phyloP scores from a whole-genome alignment of 2,888 invertebrate species.

The Tenthredo notha region DNA sequence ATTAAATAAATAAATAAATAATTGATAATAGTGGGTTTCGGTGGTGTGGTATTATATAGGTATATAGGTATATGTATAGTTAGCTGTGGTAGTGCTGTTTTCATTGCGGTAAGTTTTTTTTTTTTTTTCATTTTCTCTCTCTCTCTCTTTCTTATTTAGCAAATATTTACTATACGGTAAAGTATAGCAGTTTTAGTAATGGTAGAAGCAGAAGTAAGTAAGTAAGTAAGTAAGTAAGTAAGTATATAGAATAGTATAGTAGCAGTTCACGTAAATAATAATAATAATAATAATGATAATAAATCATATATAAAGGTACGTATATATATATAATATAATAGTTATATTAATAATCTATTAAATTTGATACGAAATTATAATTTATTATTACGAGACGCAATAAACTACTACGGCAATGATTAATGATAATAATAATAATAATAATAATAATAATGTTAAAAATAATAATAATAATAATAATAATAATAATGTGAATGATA shows the following conservation, averaged over 20 bases:
- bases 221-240: background rate
- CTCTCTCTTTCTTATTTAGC: background rate
- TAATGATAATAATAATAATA: too few species aligned
- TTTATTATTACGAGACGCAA: conserved; percentile 60
- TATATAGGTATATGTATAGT: conserved; percentile 38
- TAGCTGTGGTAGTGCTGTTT: background rate
- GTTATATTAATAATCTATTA: background rate
- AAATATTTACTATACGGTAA: background rate
- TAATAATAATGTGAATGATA: conserved; percentile 10
- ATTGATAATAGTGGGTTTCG: conserved; percentile 67
- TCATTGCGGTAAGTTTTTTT: background rate
- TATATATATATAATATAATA: conserved; percentile 17
- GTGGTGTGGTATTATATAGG: conserved; percentile 60
- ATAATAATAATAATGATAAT: conserved; percentile 15
- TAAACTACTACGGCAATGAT: conserved; percentile 67
- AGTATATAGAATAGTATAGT: background rate
- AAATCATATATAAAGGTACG: background rate
- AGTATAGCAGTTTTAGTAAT: too few species aligned
- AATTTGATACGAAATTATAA: conserved; percentile 53
- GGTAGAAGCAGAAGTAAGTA: background rate
- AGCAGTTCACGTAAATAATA: conserved; percentile 1
- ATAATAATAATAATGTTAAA: conserved; percentile 61
- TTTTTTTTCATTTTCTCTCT: background rate
- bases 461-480: conserved; percentile 59
- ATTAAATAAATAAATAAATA: conserved; percentile 78